Percentiles rank a stretch among this genome's conserved stretches.
Evolutionary conservation across 1,140 invertebrate genomes (phyloP).

Genomic region (Drosophila kurseongensis): DNA sequence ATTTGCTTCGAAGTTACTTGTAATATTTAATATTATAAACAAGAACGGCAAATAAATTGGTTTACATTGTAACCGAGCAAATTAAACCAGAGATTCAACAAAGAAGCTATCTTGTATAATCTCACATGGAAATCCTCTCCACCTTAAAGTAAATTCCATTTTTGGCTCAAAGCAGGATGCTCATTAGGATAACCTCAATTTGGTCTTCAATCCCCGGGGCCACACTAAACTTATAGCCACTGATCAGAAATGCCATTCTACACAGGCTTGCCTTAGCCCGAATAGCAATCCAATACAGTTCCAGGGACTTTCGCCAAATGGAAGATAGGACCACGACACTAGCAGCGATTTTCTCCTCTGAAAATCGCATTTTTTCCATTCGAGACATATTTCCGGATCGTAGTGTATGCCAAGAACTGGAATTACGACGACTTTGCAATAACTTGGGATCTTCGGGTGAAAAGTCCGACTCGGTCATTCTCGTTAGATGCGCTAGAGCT

Average conservation of each 20-base stretch:
- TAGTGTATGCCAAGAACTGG: constrained; percentile 87
- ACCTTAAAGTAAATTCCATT: constrained; percentile 63
- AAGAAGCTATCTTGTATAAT: too few species aligned
- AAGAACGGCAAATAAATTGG: too few species aligned
- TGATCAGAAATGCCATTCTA: constrained; percentile 84
- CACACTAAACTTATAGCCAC: too few species aligned
- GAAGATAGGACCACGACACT: too few species aligned
- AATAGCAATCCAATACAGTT: constrained; percentile 87
- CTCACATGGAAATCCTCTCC: constrained; percentile 35
- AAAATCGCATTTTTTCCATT: constrained; percentile 64
- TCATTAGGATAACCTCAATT: constrained; percentile 31
- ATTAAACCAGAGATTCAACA: too few species aligned
- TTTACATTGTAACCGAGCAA: too few species aligned
- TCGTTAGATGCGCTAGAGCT: constrained; percentile 86
- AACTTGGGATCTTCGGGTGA: constrained; percentile 86
- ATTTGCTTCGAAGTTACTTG: too few species aligned
- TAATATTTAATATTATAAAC: too few species aligned
- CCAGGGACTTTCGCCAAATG: constrained; percentile 65
- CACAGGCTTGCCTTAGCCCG: constrained; percentile 87
- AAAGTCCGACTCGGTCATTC: constrained; percentile 86
- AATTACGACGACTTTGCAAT: constrained; percentile 87
- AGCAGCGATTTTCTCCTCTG: too few species aligned
- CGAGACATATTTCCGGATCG: constrained; percentile 84
- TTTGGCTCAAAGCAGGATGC: constrained; percentile 42
- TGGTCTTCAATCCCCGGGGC: constrained; percentile 45